These are phyloP conservation scores for Sebastes vulpes DNA, from an alignment of 2,797 vertebrate species.

Conservation along the genomic window DNA sequence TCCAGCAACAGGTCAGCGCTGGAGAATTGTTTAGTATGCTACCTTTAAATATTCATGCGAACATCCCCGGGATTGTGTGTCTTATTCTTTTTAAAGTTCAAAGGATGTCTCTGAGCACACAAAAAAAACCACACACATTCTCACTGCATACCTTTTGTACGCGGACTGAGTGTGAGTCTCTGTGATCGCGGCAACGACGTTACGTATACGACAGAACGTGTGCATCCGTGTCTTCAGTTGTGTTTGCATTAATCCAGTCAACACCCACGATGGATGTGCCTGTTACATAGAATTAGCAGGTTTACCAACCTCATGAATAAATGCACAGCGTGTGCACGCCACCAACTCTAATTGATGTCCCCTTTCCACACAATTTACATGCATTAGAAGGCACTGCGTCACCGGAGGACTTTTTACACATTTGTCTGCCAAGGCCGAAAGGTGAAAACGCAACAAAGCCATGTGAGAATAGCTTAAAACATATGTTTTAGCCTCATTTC, in stretches of 20 bases:
- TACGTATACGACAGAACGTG: neutral
- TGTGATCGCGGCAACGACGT: neutral
- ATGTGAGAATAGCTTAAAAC: slow-evolving; percentile 28
- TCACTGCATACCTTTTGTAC: neutral
- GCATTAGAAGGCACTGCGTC: slow-evolving; percentile 17
- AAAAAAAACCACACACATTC: neutral
- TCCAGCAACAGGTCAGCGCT: slow-evolving; percentile 60
- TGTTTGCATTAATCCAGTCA: slow-evolving; percentile 21
- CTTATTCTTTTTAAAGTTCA: slow-evolving; percentile 52
- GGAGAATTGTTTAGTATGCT: slow-evolving; percentile 37
- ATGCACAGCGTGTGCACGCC: slow-evolving; percentile 24
- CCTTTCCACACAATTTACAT: slow-evolving; percentile 55
- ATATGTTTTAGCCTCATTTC: slow-evolving; percentile 43
- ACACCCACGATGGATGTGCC: slow-evolving; percentile 31
- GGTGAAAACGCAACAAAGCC: slow-evolving; percentile 1
- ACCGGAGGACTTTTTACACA: slow-evolving; percentile 18
- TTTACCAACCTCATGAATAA: slow-evolving; percentile 65
- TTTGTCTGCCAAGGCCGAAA: slow-evolving; percentile 40
- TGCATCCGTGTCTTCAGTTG: neutral
- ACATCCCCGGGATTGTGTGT: slow-evolving; percentile 5
- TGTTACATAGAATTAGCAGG: slow-evolving; percentile 49
- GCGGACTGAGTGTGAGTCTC: neutral
- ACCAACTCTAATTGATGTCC: slow-evolving; percentile 50
- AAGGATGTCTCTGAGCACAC: slow-evolving; percentile 6
- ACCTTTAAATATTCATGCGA: slow-evolving; percentile 62